These are phyloP conservation scores for Rhabditoides inermis DNA, from an alignment of 2,888 invertebrate species.

Conservation along the genomic window DNA sequence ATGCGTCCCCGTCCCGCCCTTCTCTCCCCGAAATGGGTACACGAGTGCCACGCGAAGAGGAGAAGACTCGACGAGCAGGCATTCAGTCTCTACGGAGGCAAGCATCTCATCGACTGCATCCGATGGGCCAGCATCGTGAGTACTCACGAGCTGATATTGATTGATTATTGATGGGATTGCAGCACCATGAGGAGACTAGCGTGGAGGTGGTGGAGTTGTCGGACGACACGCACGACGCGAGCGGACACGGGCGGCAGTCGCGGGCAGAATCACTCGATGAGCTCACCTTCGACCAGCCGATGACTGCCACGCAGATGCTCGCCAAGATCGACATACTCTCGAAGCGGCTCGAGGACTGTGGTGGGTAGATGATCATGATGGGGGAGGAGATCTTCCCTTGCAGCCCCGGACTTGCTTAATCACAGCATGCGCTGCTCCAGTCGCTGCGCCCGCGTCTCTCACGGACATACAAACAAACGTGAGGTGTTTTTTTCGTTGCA, in stretches of 20 bases:
- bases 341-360: constrained; percentile 7
- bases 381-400: neutral
- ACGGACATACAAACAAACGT: no score
- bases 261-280: neutral
- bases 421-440: no score
- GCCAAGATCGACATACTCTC: constrained; percentile 12
- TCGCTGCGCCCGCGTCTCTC: no score
- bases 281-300: constrained; percentile 14
- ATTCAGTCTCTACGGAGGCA: constrained; percentile 7
- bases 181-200: no score
- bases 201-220: neutral
- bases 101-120: constrained; percentile 5
- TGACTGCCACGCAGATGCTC: constrained; percentile 14
- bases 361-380: no score
- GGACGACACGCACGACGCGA: neutral
- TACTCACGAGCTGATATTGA: neutral
- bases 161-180: no score
- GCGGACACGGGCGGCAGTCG: neutral
- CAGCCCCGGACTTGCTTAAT: neutral
- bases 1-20: constrained; percentile 8
- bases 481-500: no score
- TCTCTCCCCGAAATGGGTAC: constrained; percentile 15
- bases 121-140: neutral
- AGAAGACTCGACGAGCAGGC: constrained; percentile 6
- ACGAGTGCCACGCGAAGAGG: constrained; percentile 6